A percentile compares a stretch with the other conserved stretches of the same genome.
phyloP scores from a whole-genome alignment of 2,888 invertebrate genomes.

The Galerucella calmariensis region DNA sequence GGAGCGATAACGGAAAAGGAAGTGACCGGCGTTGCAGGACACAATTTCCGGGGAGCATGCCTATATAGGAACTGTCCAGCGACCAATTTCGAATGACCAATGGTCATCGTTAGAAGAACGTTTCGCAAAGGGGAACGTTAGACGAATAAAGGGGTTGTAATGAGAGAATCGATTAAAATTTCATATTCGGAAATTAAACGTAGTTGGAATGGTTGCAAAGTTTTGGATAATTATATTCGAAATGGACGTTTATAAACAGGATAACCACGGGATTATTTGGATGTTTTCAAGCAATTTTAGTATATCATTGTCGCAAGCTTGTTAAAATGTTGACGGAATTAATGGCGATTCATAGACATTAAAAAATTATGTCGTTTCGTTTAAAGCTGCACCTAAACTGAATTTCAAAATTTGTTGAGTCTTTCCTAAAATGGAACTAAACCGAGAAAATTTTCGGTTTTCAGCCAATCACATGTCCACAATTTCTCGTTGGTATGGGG shows the following conservation, averaged over 20 bases:
- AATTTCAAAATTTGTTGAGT: too few relatives aligned
- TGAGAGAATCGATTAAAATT: conserved; percentile 23
- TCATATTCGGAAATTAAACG: conserved; percentile 16
- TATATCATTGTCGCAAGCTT: too few relatives aligned
- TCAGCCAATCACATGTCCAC: too few relatives aligned
- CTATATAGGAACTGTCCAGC: conserved; percentile 60
- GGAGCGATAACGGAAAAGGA: conserved; percentile 64
- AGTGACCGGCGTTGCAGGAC: conserved; percentile 60
- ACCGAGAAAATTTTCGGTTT: too few relatives aligned
- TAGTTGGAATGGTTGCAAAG: not conserved
- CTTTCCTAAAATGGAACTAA: too few relatives aligned
- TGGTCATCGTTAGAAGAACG: conserved; percentile 60
- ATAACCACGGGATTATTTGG: too few relatives aligned
- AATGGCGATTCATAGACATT: too few relatives aligned
- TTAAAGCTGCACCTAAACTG: too few relatives aligned
- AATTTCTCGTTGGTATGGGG: too few relatives aligned
- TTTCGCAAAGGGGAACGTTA: conserved; percentile 1
- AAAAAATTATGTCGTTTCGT: too few relatives aligned
- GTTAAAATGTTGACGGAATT: too few relatives aligned
- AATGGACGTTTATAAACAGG: not conserved
- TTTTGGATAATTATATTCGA: not conserved
- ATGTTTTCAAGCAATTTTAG: too few relatives aligned
- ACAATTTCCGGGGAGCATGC: conserved; percentile 64
- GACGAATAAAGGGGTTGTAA: conserved; percentile 11
- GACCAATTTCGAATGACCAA: conserved; percentile 65